These are phyloP conservation scores for Pegoplata infirma DNA, from an alignment of 2,888 invertebrate species.

Conservation along the genomic window DNA sequence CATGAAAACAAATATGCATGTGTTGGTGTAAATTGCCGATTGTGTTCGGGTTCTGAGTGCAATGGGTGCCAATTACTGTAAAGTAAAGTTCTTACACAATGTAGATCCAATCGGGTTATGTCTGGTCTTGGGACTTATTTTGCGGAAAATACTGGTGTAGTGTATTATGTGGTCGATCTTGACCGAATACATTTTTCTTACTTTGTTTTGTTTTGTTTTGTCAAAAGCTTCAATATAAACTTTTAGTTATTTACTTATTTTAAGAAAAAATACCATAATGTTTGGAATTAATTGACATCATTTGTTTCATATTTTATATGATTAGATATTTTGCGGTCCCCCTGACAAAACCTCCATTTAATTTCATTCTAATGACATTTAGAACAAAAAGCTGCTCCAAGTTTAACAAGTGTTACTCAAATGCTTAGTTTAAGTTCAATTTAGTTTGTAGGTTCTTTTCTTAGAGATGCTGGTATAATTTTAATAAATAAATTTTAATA, in stretches of 20 bases:
- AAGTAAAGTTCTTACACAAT: too few species aligned
- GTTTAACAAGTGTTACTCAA: conserved; percentile 13
- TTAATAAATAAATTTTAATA: conserved; percentile 60
- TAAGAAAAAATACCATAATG: conserved; percentile 27
- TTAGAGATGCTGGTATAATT: conserved; percentile 46
- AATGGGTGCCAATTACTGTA: too few species aligned
- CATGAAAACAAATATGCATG: too few species aligned
- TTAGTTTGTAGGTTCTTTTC: conserved; percentile 12
- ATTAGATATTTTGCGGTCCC: conserved; percentile 20
- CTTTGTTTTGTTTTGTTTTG: not conserved
- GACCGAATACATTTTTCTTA: too few species aligned
- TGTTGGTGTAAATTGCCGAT: too few species aligned
- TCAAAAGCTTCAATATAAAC: conserved; percentile 12
- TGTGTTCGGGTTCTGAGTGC: too few species aligned
- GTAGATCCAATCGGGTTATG: too few species aligned
- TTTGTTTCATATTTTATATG: conserved; percentile 55
- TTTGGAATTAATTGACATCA: conserved; percentile 51
- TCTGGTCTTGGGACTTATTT: too few species aligned
- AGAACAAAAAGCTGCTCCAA: too few species aligned
- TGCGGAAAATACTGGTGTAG: too few species aligned
- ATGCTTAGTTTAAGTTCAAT: conserved; percentile 10
- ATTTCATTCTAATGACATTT: conserved; percentile 40
- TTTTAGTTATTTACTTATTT: not conserved
- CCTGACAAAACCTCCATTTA: conserved; percentile 16
- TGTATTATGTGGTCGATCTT: too few species aligned